Conservation (phyloP, 2,113 vertebrate genomes). For the Gopherus evgoodei region DNA sequence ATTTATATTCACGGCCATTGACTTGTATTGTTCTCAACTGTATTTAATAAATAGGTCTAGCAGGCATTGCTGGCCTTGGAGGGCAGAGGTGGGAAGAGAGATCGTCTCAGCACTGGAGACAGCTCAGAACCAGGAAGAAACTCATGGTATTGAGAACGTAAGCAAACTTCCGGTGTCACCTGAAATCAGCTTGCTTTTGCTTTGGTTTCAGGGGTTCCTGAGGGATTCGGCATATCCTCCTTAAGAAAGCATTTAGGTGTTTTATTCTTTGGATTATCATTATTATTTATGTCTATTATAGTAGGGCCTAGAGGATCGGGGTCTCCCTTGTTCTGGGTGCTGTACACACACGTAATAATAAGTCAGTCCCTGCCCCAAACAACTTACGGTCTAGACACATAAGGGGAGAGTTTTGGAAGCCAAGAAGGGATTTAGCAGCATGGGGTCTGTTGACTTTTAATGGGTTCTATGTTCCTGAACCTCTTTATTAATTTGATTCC, state of each 20-base stretch:
- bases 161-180: fast-evolving
- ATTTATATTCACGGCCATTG: not conserved
- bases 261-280: not conserved
- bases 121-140: not conserved
- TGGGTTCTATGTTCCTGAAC: too few relatives aligned
- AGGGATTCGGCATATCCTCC: not conserved
- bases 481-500: too few relatives aligned
- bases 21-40: fast-evolving
- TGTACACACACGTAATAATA: fast-evolving
- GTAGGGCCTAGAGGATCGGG: not conserved
- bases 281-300: not conserved
- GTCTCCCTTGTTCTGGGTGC: not conserved
- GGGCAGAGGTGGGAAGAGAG: not conserved
- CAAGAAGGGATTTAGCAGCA: not conserved
- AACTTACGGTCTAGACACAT: not conserved
- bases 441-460: not conserved
- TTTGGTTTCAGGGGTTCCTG: not conserved
- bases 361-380: not conserved
- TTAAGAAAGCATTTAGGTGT: not conserved
- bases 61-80: not conserved
- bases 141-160: not conserved
- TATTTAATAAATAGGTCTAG: not conserved
- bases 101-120: not conserved
- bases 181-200: not conserved
- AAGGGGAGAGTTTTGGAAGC: not conserved